Evolutionary conservation across 2,113 vertebrate genomes (phyloP), one percentile per base, ranked within the genome.

Genomic region (Amphiprion ocellaris): DNA sequence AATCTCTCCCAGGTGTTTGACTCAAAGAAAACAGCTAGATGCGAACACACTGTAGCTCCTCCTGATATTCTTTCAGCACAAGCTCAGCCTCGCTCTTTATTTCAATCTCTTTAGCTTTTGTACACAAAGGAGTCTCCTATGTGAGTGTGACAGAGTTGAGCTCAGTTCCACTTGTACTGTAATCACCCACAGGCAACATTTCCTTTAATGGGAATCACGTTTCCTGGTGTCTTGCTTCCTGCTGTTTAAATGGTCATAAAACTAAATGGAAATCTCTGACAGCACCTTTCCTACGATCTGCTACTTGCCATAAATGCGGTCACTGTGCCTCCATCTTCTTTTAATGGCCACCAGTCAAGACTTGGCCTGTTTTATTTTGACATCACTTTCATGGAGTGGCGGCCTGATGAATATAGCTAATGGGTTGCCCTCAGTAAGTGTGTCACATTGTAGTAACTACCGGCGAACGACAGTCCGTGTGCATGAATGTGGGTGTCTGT

Each of bases 201-300:
- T 49, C 46, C 19, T 55, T 15, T 63, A 81, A 74, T 82, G 55
- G 69, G 69, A 81, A 64, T 81, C 65, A 50, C 65, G 46, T 53
- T 73, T 50, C 7, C 15, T 61, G 10, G 39, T 59, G 82, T 85
- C 59, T 58, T 44, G 44, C 65, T 61, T 26, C 52, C 24, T 74
- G 55, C 79, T 59, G 33, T 87, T 79, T 87, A 87, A 89, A 90
- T 74, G 67, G 11, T 65, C 71, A 67, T 84, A 67, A 87, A 88
- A 81, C 26, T 23, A 82, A 91, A 87, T 86, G 71, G 70, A 74
- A 87, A 79, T 70, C 81, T 76, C 26, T 76, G 81, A 77, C 70
- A 60, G 78, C 70, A 67, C 61, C 61, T 74, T 81, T 69, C 41
- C 39, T 33, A 68, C 30, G 76, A 82, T 47, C 9, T 2, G 5